Evolutionary conservation across 2,888 invertebrate genomes (phyloP).

Genomic region (Hirtodrosophila cameraria): DNA sequence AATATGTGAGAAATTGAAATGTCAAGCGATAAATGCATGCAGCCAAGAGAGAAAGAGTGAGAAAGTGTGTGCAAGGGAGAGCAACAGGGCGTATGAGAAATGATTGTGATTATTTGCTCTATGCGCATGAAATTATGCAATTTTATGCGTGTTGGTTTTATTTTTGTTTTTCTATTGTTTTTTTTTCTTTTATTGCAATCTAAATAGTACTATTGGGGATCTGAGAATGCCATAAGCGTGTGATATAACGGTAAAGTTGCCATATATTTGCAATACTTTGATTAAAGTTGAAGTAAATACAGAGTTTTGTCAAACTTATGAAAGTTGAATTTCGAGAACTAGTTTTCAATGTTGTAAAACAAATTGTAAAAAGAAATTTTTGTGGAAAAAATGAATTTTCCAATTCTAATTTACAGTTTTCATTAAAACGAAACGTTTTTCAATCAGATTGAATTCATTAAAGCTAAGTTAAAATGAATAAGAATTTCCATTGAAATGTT

Average conservation of each 20-base stretch:
- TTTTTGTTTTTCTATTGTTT: constrained; percentile 7
- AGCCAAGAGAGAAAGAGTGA: background rate
- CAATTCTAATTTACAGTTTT: no score
- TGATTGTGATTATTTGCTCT: constrained; percentile 73
- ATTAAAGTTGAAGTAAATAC: no score
- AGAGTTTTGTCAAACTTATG: no score
- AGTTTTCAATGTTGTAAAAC: no score
- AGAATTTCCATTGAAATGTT: no score
- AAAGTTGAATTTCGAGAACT: no score
- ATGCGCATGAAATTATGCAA: constrained; percentile 78
- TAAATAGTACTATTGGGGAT: background rate
- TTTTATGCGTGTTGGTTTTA: constrained; percentile 42
- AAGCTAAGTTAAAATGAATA: no score
- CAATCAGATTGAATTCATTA: no score
- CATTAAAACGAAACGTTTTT: no score
- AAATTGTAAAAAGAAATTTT: no score
- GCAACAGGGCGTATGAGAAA: constrained; percentile 53
- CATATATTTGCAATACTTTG: constrained; percentile 4
- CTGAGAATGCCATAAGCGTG: background rate
- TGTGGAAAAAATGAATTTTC: no score
- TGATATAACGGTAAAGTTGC: constrained; percentile 11
- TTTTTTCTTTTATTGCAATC: constrained; percentile 4
- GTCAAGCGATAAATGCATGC: constrained; percentile 53
- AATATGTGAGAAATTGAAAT: constrained; percentile 73
- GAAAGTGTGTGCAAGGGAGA: constrained; percentile 8